Evolutionary conservation across 2,797 vertebrate species (phyloP).

Genomic region (Acropternis orthonyx): DNA sequence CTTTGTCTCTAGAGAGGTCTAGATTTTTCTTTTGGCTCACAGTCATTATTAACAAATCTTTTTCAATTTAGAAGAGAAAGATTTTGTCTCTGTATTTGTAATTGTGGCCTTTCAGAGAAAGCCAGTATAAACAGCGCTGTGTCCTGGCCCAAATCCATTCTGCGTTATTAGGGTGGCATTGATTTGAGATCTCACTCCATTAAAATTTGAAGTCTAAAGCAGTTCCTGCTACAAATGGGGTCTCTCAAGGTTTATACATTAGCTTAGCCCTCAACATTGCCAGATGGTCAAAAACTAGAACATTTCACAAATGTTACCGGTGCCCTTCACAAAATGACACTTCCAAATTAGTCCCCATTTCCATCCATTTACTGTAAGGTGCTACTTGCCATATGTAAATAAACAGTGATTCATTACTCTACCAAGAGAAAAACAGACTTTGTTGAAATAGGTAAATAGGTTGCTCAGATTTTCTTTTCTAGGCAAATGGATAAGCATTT

Average conservation of each 20-base stretch:
- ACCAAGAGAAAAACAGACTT: neutral
- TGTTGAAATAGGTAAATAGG: neutral
- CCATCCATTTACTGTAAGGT: neutral
- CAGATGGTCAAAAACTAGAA: constrained; percentile 66
- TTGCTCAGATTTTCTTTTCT: neutral
- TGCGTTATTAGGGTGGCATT: constrained; percentile 16
- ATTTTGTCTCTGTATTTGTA: neutral
- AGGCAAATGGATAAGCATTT: neutral
- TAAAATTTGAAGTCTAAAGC: constrained; percentile 53
- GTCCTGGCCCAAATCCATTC: constrained; percentile 46
- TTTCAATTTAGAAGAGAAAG: constrained; percentile 29
- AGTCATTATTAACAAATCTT: constrained; percentile 46
- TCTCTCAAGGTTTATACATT: constrained; percentile 52
- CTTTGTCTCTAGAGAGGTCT: neutral
- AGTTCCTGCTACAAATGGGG: constrained; percentile 37
- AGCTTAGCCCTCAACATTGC: constrained; percentile 40
- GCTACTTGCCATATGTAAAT: neutral
- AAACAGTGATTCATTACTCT: neutral
- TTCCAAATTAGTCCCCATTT: constrained; percentile 21
- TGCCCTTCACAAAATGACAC: constrained; percentile 45
- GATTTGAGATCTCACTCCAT: constrained; percentile 58
- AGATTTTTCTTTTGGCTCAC: constrained; percentile 33
- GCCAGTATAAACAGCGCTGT: constrained; percentile 19
- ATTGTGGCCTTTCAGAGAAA: constrained; percentile 18
- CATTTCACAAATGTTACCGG: constrained; percentile 6